phyloP scores from a whole-genome alignment of 2,113 vertebrate genomes.

The Silurus asotus region DNA sequence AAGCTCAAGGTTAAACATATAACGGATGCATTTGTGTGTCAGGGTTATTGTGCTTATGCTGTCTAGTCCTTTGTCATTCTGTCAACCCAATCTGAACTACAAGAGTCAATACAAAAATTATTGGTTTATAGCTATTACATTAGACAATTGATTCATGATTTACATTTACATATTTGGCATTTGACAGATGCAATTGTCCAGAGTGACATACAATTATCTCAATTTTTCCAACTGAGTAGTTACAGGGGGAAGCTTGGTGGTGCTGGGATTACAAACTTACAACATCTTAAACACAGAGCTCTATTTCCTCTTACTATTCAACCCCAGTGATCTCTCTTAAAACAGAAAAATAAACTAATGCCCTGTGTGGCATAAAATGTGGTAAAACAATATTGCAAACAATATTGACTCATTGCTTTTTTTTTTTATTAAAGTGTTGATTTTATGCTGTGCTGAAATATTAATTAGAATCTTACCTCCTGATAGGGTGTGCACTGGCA shows the following conservation, averaged over 20 bases:
- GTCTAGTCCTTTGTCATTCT: background rate
- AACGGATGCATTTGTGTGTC: background rate
- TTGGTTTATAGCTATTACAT: background rate
- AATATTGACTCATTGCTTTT: background rate
- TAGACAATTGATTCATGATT: background rate
- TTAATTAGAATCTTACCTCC: slow-evolving; percentile 64
- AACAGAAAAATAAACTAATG: background rate
- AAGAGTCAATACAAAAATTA: background rate
- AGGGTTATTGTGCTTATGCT: background rate
- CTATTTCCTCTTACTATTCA: background rate
- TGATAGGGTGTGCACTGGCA: slow-evolving; percentile 72
- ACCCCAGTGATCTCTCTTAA: background rate
- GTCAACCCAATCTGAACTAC: background rate
- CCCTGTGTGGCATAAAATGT: too few relatives aligned
- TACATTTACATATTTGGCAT: too few relatives aligned
- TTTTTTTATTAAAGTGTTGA: background rate
- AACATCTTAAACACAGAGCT: too few relatives aligned
- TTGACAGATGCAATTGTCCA: too few relatives aligned
- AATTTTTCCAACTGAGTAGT: too few relatives aligned
- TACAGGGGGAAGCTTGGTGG: too few relatives aligned
- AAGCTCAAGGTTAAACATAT: slow-evolving; percentile 30
- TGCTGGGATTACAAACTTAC: too few relatives aligned
- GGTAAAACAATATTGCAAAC: background rate
- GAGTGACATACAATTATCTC: too few relatives aligned
- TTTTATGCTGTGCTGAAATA: background rate